These are phyloP conservation scores for Amphimallon solstitiale DNA, from an alignment of 2,888 invertebrate genomes.

Conservation along the genomic window DNA sequence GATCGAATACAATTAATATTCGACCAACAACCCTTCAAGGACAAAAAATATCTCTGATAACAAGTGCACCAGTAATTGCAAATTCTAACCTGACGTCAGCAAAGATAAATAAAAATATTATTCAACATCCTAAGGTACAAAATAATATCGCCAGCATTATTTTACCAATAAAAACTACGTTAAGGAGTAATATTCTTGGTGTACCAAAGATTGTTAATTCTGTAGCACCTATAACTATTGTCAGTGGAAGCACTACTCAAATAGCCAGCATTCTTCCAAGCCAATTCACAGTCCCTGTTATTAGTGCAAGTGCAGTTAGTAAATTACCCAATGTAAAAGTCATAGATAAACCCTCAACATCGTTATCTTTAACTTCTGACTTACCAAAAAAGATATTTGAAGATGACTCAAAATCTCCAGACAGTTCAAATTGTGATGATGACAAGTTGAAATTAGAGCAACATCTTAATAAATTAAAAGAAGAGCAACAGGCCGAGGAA, in stretches of 20 bases:
- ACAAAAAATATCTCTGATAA: slow-evolving; percentile 45
- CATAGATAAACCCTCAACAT: slow-evolving; percentile 62
- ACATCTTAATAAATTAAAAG: slow-evolving; percentile 42
- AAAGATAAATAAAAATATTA: slow-evolving; percentile 28
- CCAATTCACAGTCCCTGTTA: slow-evolving; percentile 60
- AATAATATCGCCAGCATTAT: slow-evolving; percentile 57
- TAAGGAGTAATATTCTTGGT: slow-evolving; percentile 55
- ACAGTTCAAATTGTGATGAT: slow-evolving; percentile 63
- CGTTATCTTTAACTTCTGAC: slow-evolving; percentile 67
- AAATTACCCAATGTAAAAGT: slow-evolving; percentile 62
- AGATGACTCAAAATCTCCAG: slow-evolving; percentile 73
- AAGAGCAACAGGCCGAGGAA: slow-evolving; percentile 39
- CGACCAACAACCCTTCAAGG: slow-evolving; percentile 29
- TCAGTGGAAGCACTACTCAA: slow-evolving; percentile 59
- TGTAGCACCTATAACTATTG: slow-evolving; percentile 59
- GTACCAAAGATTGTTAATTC: slow-evolving; percentile 57
- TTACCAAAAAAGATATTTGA: slow-evolving; percentile 75
- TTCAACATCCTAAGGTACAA: slow-evolving; percentile 16
- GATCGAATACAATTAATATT: slow-evolving; percentile 43
- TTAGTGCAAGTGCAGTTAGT: slow-evolving; percentile 62
- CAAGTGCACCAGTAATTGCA: slow-evolving; percentile 43
- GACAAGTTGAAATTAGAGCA: slow-evolving; percentile 57
- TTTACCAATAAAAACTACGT: slow-evolving; percentile 53
- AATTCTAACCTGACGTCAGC: slow-evolving; percentile 36
- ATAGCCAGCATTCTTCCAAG: slow-evolving; percentile 59